phyloP scores from a whole-genome alignment of 2,888 invertebrate species.

The Liopterus haemorrhoidalis region DNA sequence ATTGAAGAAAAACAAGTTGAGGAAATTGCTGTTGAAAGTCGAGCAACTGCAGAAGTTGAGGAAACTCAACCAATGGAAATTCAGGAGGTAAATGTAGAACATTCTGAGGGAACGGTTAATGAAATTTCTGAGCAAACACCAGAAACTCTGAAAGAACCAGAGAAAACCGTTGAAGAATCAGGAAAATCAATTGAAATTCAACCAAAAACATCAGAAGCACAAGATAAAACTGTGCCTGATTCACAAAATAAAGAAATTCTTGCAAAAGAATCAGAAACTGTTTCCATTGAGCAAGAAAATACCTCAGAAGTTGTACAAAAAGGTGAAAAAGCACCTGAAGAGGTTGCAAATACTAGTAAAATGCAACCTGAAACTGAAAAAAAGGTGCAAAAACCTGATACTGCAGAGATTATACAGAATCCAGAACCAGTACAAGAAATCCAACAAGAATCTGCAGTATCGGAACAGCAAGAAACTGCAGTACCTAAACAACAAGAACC shows the following conservation, averaged over 20 bases:
- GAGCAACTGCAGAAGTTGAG: too few species aligned
- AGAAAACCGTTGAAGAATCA: not conserved
- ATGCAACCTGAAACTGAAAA: not conserved
- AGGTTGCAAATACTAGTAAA: not conserved
- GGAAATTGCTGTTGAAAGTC: constrained; percentile 4
- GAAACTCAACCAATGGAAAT: too few species aligned
- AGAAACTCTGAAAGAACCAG: not conserved
- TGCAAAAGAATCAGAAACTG: constrained; percentile 4
- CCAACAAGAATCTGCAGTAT: not conserved
- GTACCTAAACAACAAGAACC: not conserved
- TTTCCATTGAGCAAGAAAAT: constrained; percentile 1
- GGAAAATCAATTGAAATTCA: constrained; percentile 1
- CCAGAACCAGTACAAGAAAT: not conserved
- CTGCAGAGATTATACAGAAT: not conserved
- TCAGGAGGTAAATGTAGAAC: not conserved
- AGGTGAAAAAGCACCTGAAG: not conserved
- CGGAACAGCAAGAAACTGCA: not conserved
- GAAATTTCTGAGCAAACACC: constrained; percentile 2
- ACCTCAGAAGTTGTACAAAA: not conserved
- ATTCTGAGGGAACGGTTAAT: too few species aligned
- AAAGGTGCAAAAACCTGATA: not conserved
- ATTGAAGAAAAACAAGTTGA: constrained; percentile 29
- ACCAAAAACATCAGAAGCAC: not conserved
- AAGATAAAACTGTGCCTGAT: constrained; percentile 2
- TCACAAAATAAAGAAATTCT: not conserved